phyloP scores from a whole-genome alignment of 2,888 invertebrate genomes.

The Phortica okadai region DNA sequence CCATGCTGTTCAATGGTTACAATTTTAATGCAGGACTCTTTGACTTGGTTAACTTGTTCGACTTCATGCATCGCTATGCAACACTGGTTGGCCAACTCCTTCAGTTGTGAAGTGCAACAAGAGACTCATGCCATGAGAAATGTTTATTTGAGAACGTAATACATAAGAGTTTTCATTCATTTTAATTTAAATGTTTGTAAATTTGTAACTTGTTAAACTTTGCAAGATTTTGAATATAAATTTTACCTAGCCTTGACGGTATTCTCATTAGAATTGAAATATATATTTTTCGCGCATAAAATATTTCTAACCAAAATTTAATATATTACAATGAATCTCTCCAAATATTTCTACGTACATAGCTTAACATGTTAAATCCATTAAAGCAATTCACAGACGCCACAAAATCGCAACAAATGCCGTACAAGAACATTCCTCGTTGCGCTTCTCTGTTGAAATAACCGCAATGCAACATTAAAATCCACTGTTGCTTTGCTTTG shows the following conservation, averaged over 20 bases:
- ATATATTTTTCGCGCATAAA: too few relatives aligned
- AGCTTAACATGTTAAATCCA: constrained; percentile 23
- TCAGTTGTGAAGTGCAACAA: background rate
- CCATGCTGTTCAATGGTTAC: background rate
- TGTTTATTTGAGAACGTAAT: background rate
- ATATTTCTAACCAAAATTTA: background rate
- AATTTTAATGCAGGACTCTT: background rate
- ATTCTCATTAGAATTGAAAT: too few relatives aligned
- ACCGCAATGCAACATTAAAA: constrained; percentile 37
- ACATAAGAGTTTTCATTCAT: too few relatives aligned
- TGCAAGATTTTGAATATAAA: too few relatives aligned
- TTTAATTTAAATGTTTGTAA: too few relatives aligned
- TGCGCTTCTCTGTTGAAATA: background rate
- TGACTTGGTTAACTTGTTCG: too few relatives aligned
- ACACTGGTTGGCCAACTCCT: background rate
- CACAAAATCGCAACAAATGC: background rate
- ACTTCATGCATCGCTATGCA: too few relatives aligned
- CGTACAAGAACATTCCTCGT: background rate
- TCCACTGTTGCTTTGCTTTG: constrained; percentile 41
- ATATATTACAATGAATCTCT: background rate
- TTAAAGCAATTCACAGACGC: constrained; percentile 1
- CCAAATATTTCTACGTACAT: background rate
- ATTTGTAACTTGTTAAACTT: too few relatives aligned
- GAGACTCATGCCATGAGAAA: background rate
- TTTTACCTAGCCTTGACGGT: too few relatives aligned